Percentiles rank a stretch among this genome's conserved stretches.
These are phyloP conservation scores for Epinephelus fuscoguttatus DNA, from an alignment of 2,113 vertebrate species.

Conservation along the genomic window DNA sequence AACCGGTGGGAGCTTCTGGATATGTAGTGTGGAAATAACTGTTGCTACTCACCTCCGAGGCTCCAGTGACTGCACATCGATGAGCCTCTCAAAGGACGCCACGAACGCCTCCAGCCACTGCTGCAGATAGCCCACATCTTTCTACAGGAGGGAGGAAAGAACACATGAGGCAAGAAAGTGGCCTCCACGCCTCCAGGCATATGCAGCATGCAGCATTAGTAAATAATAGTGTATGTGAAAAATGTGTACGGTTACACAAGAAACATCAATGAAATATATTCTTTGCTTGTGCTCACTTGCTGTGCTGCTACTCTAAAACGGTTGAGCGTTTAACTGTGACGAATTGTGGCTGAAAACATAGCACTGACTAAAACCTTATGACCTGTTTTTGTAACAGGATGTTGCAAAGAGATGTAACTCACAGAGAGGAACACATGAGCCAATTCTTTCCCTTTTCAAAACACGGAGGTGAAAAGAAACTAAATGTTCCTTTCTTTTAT, in stretches of 20 bases:
- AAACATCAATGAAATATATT: not conserved
- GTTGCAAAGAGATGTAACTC: constrained; percentile 71
- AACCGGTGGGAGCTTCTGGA: not conserved
- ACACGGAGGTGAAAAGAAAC: constrained; percentile 20
- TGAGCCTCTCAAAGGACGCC: constrained; percentile 90
- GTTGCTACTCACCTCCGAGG: constrained; percentile 88
- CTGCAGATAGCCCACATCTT: constrained; percentile 93
- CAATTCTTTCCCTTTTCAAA: constrained; percentile 71
- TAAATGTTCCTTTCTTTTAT: constrained; percentile 10
- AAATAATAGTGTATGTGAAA: constrained; percentile 12
- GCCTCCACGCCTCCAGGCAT: not conserved
- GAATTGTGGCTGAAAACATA: constrained; percentile 22
- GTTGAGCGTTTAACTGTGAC: not conserved
- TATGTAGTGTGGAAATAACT: constrained; percentile 12
- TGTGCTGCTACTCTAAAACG: not conserved
- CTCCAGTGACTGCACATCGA: constrained; percentile 90
- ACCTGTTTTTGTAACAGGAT: constrained; percentile 79
- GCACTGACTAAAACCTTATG: constrained; percentile 42
- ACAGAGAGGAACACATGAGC: constrained; percentile 62
- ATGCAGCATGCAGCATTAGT: not conserved
- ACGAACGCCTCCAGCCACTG: constrained; percentile 96
- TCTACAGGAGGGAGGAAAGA: constrained; percentile 82
- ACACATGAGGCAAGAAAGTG: constrained; percentile 15
- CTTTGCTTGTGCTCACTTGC: constrained; percentile 1
- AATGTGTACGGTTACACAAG: not conserved